Evolutionary conservation across 2,797 vertebrate species (phyloP).

Genomic region (Pempheris klunzingeri): DNA sequence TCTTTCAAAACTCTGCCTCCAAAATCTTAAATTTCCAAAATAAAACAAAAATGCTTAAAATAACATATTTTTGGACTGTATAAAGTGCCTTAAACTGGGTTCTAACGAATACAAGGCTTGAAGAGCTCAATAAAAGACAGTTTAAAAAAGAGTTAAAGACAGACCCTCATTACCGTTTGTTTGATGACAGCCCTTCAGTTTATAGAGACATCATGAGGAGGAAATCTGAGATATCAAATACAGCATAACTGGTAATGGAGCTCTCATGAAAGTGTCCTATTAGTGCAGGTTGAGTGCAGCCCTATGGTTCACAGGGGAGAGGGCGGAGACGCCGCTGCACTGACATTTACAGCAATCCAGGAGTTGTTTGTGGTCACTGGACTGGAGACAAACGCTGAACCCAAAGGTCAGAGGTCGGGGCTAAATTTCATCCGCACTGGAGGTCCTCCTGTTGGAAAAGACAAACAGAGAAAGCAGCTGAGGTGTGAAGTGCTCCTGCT

Average conservation of each 20-base stretch:
- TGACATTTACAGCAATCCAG: constrained; percentile 86
- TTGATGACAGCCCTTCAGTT: constrained; percentile 35
- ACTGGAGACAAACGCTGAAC: constrained; percentile 84
- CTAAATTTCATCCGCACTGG: constrained; percentile 82
- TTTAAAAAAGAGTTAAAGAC: neutral
- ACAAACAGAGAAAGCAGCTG: constrained; percentile 81
- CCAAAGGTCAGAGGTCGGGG: constrained; percentile 76
- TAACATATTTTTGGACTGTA: neutral
- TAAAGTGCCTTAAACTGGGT: neutral
- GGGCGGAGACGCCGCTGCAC: constrained; percentile 67
- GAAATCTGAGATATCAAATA: constrained; percentile 67
- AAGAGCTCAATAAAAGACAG: neutral
- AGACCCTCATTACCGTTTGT: constrained; percentile 1
- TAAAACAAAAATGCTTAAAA: constrained; percentile 1
- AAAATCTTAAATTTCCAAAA: constrained; percentile 1
- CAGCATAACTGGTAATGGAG: constrained; percentile 68
- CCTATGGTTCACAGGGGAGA: constrained; percentile 78
- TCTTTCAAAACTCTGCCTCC: constrained; percentile 5
- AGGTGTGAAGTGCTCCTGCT: constrained; percentile 73
- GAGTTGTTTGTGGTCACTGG: constrained; percentile 86
- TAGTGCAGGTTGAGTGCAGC: constrained; percentile 80
- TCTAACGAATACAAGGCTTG: neutral
- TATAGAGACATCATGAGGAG: constrained; percentile 36
- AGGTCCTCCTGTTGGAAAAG: constrained; percentile 85
- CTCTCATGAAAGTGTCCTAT: constrained; percentile 78